Base-by-base conservation (phyloP, 2,888 invertebrate species). In the Rapana venosa region DNA sequence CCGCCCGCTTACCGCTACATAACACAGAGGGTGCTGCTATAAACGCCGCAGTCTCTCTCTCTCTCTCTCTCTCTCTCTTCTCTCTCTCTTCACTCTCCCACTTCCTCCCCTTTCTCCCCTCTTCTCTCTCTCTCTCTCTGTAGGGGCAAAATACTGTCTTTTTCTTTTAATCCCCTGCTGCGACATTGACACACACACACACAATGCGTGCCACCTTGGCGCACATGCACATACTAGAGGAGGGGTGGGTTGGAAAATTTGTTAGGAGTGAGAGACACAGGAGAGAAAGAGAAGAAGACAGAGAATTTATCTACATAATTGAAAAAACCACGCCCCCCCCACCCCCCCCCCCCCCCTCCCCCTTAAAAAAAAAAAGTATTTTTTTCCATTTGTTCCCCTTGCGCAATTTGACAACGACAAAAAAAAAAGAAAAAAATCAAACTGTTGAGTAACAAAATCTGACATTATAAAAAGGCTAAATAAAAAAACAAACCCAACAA, bases 51-150 rank as follows among this genome's bases (percentile, higher is more conserved):
- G 35, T n/a, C 4, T 83, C 36, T 47, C 47, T 83, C 36, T 83
- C 83, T 83, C 22, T 83, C 83, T 83, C 26, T 83, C 47, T 83
- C 47, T 83, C 36, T 47, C 47, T 83, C 36, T 61, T 83, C 83
- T 83, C 22, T 83, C 83, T 83, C 26, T 83, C 47, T 83, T 17
- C 61, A 61, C 61, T 61, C 17, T 61, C 61, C 61, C 13, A 11
- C 61, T 61, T 61, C 13, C 17, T n/a, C n/a, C n/a, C n/a, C 58
- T 15, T 26, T 22, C 22, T 70, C 70, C 26, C 81, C 1, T 4
- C 47, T 0, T 83, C 36, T 47, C 47, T 83, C 36, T 83, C 83
- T 83, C 22, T 83, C 83, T 83, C 26, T 83, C 47, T 83, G 26
- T 74, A 61, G 17, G 74, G 17, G 61, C 61, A 61, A 61, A 61